phyloP scores from a whole-genome alignment of 2,113 vertebrate genomes.

The Hystrix cristata region DNA sequence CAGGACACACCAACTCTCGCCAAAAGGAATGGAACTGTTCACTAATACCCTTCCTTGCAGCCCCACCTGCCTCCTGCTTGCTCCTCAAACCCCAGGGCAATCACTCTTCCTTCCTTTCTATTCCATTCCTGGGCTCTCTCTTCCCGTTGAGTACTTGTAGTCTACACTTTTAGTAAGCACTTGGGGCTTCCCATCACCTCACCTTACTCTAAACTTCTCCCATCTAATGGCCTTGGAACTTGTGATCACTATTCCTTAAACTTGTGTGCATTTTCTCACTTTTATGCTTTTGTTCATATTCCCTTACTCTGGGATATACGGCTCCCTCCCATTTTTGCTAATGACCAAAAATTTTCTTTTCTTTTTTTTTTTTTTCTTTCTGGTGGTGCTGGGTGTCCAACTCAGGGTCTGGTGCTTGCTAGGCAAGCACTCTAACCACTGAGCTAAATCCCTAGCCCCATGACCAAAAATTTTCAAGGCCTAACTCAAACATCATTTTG shows the following conservation, averaged over 20 bases:
- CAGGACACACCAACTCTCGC: background rate
- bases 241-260: background rate
- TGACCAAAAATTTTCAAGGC: background rate
- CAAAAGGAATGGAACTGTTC: slow-evolving; percentile 58
- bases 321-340: background rate
- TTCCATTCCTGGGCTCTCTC: background rate
- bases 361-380: too few species aligned
- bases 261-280: background rate
- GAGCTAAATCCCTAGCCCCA: background rate
- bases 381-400: too few species aligned
- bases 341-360: background rate
- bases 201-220: background rate
- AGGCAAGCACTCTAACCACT: too few species aligned
- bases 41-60: background rate
- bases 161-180: background rate
- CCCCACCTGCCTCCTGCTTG: background rate
- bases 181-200: background rate
- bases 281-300: background rate
- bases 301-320: slow-evolving; percentile 6
- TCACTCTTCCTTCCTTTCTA: background rate
- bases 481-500: background rate
- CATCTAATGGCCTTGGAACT: background rate
- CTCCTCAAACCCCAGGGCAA: background rate
- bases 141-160: background rate
- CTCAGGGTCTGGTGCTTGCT: too few species aligned